Base-by-base conservation (phyloP, 2,797 vertebrate species). In the Thalassophryne amazonica region DNA sequence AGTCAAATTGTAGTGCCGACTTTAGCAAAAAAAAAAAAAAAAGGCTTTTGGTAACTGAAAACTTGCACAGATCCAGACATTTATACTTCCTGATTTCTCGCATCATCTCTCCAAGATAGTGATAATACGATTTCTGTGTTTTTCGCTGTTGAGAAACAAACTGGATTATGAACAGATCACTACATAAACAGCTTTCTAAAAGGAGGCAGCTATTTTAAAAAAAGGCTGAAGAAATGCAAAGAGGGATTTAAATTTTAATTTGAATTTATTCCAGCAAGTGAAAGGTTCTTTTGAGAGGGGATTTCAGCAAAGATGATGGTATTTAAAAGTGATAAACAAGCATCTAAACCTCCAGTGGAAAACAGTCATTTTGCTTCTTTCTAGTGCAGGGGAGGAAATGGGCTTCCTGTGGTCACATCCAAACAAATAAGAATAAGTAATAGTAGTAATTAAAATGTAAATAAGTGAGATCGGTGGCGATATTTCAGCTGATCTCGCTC, bases 241-340 rank as follows among this genome's bases (percentile, higher is more conserved):
- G 91, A 91, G 87, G 91, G 91, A 92, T 92, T 92, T 92, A 92
- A 92, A 92, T 92, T 92, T 92, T 90, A 92, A 92, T 92, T 92
- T 92, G 91, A 92, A 92, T 92, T 92, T 92, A 92, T 92, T 92
- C 91, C 91, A 92, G 91, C 89, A 91, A 92, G 90, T 92, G 91
- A 92, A 92, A 92, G 91, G 90, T 92, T 92, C 91, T 92, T 91
- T 92, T 92, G 89, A 92, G 89, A 92, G 87, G 88, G 91, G 91
- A 92, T 92, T 92, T 92, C 85, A 78, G 91, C 88, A 90, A 90
- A 92, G 91, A 92, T 92, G 91, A 92, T 83, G 91, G 90, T 91
- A 92, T 92, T 92, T 92, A 91, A 92, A 92, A 92, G 91, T 92
- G 91, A 92, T 91, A 92, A 92, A 92, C 91, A 92, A 92, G 89